phyloP scores from a whole-genome alignment of 2,797 vertebrate species.

The Enoplosus armatus region DNA sequence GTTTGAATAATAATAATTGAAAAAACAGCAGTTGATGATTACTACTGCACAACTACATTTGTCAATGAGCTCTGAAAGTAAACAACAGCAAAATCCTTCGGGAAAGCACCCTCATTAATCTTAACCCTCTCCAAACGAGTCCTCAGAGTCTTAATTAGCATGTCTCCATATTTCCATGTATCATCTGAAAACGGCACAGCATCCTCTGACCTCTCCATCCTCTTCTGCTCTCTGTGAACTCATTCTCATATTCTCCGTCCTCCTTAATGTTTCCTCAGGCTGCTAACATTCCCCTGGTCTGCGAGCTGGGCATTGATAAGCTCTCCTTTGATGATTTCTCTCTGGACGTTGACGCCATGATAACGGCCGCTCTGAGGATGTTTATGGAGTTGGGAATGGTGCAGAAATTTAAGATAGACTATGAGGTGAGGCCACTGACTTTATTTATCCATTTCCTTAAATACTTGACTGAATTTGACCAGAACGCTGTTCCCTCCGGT shows the following conservation, averaged over 20 bases:
- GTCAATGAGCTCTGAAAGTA: conserved; percentile 69
- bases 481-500: conserved; percentile 6
- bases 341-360: conserved; percentile 96
- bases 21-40: conserved; percentile 45
- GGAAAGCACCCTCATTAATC: conserved; percentile 77
- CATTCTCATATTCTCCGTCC: conserved; percentile 26
- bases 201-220: conserved; percentile 63
- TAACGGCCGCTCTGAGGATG: conserved; percentile 97
- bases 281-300: conserved; percentile 95
- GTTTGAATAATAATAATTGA: conserved; percentile 46
- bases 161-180: conserved; percentile 65
- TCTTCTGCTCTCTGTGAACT: conserved; percentile 47
- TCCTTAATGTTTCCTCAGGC: conserved; percentile 82
- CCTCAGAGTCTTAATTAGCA: conserved; percentile 76
- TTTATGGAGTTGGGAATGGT: conserved; percentile 99
- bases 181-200: conserved; percentile 59
- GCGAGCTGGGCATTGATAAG: conserved; percentile 95
- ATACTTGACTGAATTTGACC: conserved; percentile 18
- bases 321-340: conserved; percentile 99
- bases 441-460: conserved; percentile 13
- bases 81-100: conserved; percentile 64
- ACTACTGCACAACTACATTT: conserved; percentile 57
- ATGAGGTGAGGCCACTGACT: conserved; percentile 89
- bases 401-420: conserved; percentile 99
- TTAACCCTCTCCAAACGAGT: conserved; percentile 71